Base-by-base conservation (phyloP, 2,888 invertebrate species). In the Steinernema scapterisci region DNA sequence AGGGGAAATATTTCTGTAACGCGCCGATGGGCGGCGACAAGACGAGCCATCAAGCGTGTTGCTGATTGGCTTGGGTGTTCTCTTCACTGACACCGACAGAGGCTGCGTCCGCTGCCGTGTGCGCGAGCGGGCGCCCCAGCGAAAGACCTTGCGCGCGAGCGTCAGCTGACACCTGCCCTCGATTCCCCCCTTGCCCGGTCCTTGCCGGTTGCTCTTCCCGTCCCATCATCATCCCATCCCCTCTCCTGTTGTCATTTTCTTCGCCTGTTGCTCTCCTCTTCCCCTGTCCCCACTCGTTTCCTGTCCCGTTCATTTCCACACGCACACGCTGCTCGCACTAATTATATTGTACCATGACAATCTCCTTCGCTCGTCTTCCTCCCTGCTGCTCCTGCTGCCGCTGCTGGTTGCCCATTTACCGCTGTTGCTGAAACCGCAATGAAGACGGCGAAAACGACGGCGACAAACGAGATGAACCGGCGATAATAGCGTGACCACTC, bases 1-100 rank as follows among this genome's bases (percentile, higher is more conserved):
- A 63, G 63, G 63, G 63, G 63, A 63, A 63, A 63, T 63, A 63
- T 63, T 63, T 63, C 63, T 63, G 63, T 63, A 63, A 63, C 63
- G 63, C 63, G 63, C 63, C 63, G 63, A 63, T 63, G 63, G 63
- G 63, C 63, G 63, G 63, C 25, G 63, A 63, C 63, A 63, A 63
- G 63, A 63, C 63, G 63, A 63, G 63, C 63, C 63, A 63, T 63
- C 63, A 63, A 63, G 63, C 63, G 63, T 63, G 63, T 63, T 63
- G 63, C 63, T 63, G 63, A 63, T 63, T 63, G 63, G 63, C 63
- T 63, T 63, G 63, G 48, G 63, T 63, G 63, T 63, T 63, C 63
- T 63, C 63, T 63, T 63, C 63, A 16, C 63, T 31, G 63, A 63
- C 63, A 63, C 63, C 63, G 63, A 54, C 63, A 31, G 31, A 31